phyloP scores from a whole-genome alignment of 2,888 invertebrate genomes.

The Agrotis segetum region DNA sequence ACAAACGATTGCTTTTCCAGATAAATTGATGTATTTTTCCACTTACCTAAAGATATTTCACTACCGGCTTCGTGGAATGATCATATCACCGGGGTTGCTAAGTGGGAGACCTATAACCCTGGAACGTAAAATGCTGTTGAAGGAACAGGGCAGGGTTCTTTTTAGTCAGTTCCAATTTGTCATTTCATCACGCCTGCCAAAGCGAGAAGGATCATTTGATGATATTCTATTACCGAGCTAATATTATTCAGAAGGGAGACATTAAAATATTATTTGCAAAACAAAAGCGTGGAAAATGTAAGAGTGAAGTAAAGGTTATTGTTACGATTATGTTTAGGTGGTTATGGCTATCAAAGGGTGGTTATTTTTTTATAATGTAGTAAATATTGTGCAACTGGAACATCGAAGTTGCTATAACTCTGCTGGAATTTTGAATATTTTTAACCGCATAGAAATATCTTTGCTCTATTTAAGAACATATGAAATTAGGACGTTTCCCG shows the following conservation, averaged over 20 bases:
- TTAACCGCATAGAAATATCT: background rate
- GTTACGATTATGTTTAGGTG: constrained; percentile 33
- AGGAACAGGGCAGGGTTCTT: no score
- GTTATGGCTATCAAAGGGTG: constrained; percentile 33
- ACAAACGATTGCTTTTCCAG: background rate
- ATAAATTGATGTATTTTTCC: background rate
- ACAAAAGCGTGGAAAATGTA: constrained; percentile 20
- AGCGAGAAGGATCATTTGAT: no score
- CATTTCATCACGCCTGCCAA: no score
- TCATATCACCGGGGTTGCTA: no score
- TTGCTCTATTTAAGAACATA: background rate
- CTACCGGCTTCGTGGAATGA: no score
- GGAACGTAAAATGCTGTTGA: no score
- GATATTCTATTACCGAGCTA: no score
- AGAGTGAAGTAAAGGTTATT: constrained; percentile 27
- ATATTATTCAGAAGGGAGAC: background rate
- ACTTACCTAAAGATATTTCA: no score
- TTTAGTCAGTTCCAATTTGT: no score
- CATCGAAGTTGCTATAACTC: background rate
- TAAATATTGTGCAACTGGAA: constrained; percentile 10
- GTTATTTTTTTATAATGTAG: background rate
- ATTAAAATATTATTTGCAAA: constrained; percentile 25
- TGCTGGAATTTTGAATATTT: background rate
- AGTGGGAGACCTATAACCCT: no score
- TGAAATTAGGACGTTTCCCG: no score